These are phyloP conservation scores for Catagonus wagneri DNA, from an alignment of 2,113 vertebrate genomes.

Conservation along the genomic window DNA sequence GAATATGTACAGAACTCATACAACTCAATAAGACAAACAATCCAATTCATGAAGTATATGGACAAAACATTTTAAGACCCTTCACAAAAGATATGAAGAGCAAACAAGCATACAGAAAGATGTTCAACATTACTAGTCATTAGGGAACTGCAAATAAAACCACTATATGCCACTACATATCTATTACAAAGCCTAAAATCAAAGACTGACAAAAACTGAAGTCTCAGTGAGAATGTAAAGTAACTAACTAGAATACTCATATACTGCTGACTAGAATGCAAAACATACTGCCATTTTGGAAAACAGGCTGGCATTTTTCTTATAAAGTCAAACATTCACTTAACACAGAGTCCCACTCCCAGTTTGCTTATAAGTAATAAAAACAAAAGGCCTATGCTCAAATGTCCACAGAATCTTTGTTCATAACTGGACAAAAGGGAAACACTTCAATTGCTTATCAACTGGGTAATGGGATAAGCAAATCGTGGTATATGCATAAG, in stretches of 20 bases:
- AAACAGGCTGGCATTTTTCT: neutral
- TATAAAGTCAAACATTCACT: neutral
- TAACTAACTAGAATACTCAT: neutral
- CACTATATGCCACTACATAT: neutral
- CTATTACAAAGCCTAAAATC: slow-evolving; percentile 3
- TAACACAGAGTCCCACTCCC: neutral
- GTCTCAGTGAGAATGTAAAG: neutral
- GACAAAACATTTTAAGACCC: neutral
- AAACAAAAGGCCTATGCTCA: neutral
- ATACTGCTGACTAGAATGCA: neutral
- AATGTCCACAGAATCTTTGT: neutral
- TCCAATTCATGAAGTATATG: slow-evolving; percentile 19
- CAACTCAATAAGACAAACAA: neutral
- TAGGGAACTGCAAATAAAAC: slow-evolving; percentile 19
- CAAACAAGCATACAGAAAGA: slow-evolving; percentile 17
- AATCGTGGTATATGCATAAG: neutral
- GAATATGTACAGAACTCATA: slow-evolving; percentile 11
- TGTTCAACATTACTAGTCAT: neutral
- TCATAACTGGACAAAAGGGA: neutral
- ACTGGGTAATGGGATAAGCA: neutral
- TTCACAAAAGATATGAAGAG: neutral
- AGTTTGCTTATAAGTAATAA: neutral
- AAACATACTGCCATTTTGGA: neutral
- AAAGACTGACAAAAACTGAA: slow-evolving; percentile 46
- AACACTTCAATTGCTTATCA: slow-evolving; percentile 7